Base-by-base conservation (phyloP, 2,888 invertebrate species). In the Tachina fera region DNA sequence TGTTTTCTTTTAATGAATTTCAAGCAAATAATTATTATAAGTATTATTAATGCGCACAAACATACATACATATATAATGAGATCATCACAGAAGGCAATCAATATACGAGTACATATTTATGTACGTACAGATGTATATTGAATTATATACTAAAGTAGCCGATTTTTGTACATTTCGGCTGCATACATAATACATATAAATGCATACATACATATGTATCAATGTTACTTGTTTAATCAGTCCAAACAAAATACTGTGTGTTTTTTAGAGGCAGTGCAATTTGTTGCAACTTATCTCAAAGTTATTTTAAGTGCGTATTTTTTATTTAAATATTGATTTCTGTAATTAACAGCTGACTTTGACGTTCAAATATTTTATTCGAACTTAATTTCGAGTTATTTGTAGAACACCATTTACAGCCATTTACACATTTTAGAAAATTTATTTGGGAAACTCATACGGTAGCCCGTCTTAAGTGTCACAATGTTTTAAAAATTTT, bases 11-110 rank as follows among this genome's bases (percentile, higher is more conserved):
- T 13, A 70, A 43, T 14, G 51, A 43, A 10, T 58, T 71, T 47
- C n/a, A 58, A 60, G 41, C 31, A 47, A 70, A 11, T 41, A 19
- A 41, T 68, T 45, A 49, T 16, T 43, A 41, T 22, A 43, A 60
- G 68, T 61, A 58, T 63, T 63, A 51, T 43, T 60, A 31, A 45
- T 63, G 45, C 11, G 41, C 43, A 43, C 41, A 11, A 10, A 45
- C 22, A 16, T 53, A 16, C 8, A 4, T 45, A 45, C 9, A 31
- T 45, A 43, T 19, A 45, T 45, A 85, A 85, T 85, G 85, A 85
- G 82, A 85, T 85, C 85, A 85, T 85, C 85, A 60, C 13, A 16
- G 22, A 82, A 77, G 67, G 80, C 84, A 80, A 41, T 74, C 60
- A 72, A 68, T n/a, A n/a, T n/a, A n/a, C n/a, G n/a, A n/a, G n/a